Evolutionary conservation across 2,888 invertebrate species (phyloP).

Genomic region (Oconnorella tubifera): DNA sequence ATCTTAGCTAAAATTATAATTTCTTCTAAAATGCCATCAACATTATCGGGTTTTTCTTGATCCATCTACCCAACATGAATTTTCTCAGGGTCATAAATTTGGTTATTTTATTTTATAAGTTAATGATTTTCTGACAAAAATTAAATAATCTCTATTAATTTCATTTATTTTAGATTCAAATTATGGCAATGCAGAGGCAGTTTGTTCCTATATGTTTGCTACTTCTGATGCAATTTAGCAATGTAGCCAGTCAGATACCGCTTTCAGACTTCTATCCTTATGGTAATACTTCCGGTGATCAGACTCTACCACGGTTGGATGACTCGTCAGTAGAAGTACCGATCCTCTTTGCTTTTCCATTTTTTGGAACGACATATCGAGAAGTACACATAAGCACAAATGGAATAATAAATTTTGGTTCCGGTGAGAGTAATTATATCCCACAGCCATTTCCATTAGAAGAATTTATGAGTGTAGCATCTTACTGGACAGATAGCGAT

Average conservation of each 20-base stretch:
- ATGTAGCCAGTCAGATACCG: neutral
- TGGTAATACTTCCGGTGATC: neutral
- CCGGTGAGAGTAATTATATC: neutral
- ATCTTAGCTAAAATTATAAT: no score
- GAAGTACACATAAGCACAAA: slow-evolving; percentile 7
- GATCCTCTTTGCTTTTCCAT: neutral
- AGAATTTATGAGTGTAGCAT: slow-evolving; percentile 4
- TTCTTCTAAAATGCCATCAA: no score
- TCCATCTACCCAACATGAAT: no score
- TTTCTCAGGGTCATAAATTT: no score
- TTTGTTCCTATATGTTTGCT: no score
- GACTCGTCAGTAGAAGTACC: neutral
- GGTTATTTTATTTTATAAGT: no score
- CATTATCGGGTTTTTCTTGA: no score
- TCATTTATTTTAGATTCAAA: no score
- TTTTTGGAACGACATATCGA: neutral
- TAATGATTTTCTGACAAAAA: no score
- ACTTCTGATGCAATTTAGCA: neutral
- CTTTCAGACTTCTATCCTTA: slow-evolving; percentile 1
- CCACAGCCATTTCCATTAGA: neutral
- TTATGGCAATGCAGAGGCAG: no score
- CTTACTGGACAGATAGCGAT: slow-evolving; percentile 22
- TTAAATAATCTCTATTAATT: no score
- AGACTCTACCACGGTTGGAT: neutral
- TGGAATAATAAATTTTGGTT: neutral